Base-by-base conservation (phyloP, 30 jellyfish, hydroid and myxozoan species). In the Turritopsis dohrnii region DNA sequence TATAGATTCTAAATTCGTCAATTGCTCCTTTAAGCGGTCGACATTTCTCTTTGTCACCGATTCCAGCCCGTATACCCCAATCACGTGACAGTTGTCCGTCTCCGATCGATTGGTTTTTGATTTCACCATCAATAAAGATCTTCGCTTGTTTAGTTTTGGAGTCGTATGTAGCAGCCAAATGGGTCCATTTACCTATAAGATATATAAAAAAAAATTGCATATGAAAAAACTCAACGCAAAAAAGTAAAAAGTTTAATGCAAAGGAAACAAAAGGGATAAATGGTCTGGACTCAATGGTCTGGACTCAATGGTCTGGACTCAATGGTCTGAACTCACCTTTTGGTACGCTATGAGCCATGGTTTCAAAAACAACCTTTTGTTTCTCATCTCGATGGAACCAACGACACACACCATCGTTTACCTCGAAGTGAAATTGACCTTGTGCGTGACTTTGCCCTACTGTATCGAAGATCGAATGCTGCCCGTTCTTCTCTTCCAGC, bases 121-220 rank as follows among this genome's bases (percentile, higher is more conserved):
- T 84, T 76, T 88, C 97, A 29, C 99, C 99, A 79, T 89, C 84
- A 93, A 94, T 94, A 87, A 79, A 94, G 23, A 94, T 85, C 86
- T 90, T 90, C 25, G 97, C 96, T 53, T 84, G 87, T 65, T 94
- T 92, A 26, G 96, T 94, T 22, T 83, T 85, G 29, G 89, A 83
- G 28, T 94, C 87, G 89, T 94, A 94, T 22, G 99, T 94, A 19
- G 96, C 99, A 89, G 99, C 97, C 74, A 94, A 76, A 82, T 94
- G 99, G 54, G 96, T 87, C 99, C 99, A 94, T 54, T 71, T 76
- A 18, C 86, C 95, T 87, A 30, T 7, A 73, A 29, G 7, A 52
- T 9, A 66, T 8, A n/a, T n/a, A n/a, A n/a, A n/a, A n/a, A n/a
- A n/a, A n/a, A n/a, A n/a, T n/a, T n/a, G n/a, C n/a, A n/a, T n/a